Conservation (phyloP, 2,888 invertebrate genomes). For the Calephelis perditalis region DNA sequence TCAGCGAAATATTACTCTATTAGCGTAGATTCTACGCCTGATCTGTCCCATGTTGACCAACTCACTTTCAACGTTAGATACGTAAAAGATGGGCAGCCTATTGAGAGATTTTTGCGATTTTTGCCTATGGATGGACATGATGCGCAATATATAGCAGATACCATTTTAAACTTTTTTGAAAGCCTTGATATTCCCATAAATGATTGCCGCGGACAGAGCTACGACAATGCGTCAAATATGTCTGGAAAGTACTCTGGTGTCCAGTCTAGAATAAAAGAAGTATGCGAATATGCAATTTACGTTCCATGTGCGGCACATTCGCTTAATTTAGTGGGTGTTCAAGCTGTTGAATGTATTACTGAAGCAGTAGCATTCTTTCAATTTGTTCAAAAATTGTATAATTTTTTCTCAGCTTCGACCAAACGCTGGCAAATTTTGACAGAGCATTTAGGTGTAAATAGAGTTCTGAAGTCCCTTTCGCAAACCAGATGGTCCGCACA, state of each 20-base stretch:
- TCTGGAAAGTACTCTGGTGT: slow-evolving; percentile 3
- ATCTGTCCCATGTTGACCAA: too few relatives aligned
- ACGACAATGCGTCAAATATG: not conserved
- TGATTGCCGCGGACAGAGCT: too few relatives aligned
- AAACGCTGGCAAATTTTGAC: slow-evolving; percentile 6
- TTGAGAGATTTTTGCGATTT: too few relatives aligned
- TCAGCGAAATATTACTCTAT: slow-evolving; percentile 31
- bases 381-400: slow-evolving; percentile 20
- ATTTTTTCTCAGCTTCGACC: slow-evolving; percentile 13
- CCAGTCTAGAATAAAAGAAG: not conserved
- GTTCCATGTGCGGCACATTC: too few relatives aligned
- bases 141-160: slow-evolving; percentile 22
- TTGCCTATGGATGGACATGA: slow-evolving; percentile 19
- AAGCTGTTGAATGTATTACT: slow-evolving; percentile 18
- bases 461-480: too few relatives aligned
- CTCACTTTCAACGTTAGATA: too few relatives aligned
- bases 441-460: not conserved
- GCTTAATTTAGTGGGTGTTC: slow-evolving; percentile 15
- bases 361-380: slow-evolving; percentile 19
- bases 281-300: too few relatives aligned
- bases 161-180: slow-evolving; percentile 39
- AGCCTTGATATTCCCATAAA: slow-evolving; percentile 18
- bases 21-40: slow-evolving; percentile 7
- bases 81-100: too few relatives aligned
- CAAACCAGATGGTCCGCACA: too few relatives aligned